Evolutionary conservation across 2,888 invertebrate species (phyloP).

Genomic region (Platycheirus albimanus): DNA sequence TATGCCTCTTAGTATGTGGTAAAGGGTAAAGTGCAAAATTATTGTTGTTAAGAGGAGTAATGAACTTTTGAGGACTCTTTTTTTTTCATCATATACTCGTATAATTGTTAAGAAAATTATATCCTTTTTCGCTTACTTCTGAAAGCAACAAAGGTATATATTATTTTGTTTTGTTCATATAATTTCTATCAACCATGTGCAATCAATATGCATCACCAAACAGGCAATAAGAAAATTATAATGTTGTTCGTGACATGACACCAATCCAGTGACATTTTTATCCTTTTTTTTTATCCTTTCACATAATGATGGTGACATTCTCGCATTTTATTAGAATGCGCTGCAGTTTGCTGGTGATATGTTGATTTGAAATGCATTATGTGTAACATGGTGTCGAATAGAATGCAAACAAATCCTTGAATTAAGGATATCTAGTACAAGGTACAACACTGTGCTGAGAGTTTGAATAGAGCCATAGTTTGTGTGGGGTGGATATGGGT

Average conservation of each 20-base stretch:
- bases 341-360: constrained; percentile 27
- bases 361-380: constrained; percentile 65
- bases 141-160: too few relatives aligned
- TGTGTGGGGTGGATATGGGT: too few relatives aligned
- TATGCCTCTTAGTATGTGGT: too few relatives aligned
- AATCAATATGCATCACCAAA: background rate
- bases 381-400: constrained; percentile 36
- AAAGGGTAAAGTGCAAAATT: background rate
- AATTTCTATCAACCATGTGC: too few relatives aligned
- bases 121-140: too few relatives aligned
- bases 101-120: too few relatives aligned
- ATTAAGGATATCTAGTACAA: background rate
- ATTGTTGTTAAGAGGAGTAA: background rate
- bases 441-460: too few relatives aligned
- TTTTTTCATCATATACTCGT: too few relatives aligned
- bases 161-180: too few relatives aligned
- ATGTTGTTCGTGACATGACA: background rate
- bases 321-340: constrained; percentile 25
- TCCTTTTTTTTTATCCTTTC: background rate
- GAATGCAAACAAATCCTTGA: constrained; percentile 39
- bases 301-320: constrained; percentile 9
- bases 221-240: background rate
- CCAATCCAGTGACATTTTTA: constrained; percentile 2
- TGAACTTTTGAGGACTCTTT: constrained; percentile 12
- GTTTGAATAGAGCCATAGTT: too few relatives aligned